Evolutionary conservation across 2,797 vertebrate species (phyloP).

Genomic region (Bovichtus variegatus): DNA sequence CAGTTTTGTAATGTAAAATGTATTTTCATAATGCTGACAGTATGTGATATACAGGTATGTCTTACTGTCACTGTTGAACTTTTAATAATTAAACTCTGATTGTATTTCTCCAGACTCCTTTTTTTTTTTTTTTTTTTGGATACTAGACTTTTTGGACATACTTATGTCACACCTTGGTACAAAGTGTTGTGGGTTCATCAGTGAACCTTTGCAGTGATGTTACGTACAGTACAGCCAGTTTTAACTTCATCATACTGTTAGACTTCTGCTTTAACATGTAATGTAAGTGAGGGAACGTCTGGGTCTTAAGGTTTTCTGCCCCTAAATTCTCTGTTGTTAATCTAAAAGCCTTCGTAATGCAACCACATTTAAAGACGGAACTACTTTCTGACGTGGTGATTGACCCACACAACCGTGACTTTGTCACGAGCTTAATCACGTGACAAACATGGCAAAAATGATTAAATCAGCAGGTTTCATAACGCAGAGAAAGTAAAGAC

Average conservation of each 20-base stretch:
- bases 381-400: neutral
- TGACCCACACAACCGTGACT: slow-evolving; percentile 1
- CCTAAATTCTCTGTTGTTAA: neutral
- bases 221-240: neutral
- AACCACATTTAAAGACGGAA: neutral
- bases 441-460: neutral
- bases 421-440: neutral
- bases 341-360: neutral
- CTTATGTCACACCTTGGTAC: neutral
- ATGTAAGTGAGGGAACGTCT: neutral
- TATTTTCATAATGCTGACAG: neutral
- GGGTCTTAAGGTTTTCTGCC: neutral
- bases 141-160: neutral
- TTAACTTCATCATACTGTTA: neutral
- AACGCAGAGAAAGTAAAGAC: neutral
- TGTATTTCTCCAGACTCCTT: neutral
- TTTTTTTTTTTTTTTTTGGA: neutral
- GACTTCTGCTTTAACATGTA: neutral
- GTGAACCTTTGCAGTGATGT: slow-evolving; percentile 27
- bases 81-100: slow-evolving; percentile 38
- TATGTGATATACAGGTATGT: slow-evolving; percentile 9
- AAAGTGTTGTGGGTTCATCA: neutral
- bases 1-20: slow-evolving; percentile 19
- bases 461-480: neutral
- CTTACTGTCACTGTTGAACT: slow-evolving; percentile 14